Conservation (phyloP, 1,140 invertebrate species). For the Formica selysi region DNA sequence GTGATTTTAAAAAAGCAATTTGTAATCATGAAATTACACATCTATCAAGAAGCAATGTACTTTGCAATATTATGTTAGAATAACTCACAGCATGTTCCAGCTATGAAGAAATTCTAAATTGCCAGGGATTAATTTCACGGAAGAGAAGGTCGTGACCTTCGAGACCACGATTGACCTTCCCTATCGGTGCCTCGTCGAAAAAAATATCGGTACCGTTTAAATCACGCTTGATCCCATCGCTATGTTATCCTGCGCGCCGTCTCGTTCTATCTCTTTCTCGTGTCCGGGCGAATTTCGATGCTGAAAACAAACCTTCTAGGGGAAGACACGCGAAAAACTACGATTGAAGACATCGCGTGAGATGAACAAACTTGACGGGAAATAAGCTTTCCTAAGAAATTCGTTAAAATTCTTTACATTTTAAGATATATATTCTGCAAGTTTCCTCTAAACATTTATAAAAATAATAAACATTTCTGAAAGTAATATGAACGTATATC, state of each 20-base stretch:
- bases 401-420: neutral
- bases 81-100: neutral
- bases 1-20: conserved; percentile 15
- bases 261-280: conserved; percentile 25
- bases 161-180: conserved; percentile 37
- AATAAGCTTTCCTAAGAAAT: neutral
- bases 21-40: conserved; percentile 10
- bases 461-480: neutral
- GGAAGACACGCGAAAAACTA: conserved; percentile 38
- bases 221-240: conserved; percentile 45
- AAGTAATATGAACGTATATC: neutral
- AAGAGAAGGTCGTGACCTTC: conserved; percentile 31
- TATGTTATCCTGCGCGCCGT: neutral
- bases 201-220: conserved; percentile 43
- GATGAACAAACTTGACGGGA: neutral
- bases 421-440: neutral
- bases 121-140: conserved; percentile 39
- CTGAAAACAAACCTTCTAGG: conserved; percentile 62
- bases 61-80: neutral
- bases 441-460: neutral
- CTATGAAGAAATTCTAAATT: conserved; percentile 6
- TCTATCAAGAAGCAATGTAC: neutral
- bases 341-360: conserved; percentile 8
- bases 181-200: conserved; percentile 24
- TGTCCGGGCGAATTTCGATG: conserved; percentile 39